Evolutionary conservation across 2,113 vertebrate species (phyloP).

Genomic region (Phylloscopus trochiloides): DNA sequence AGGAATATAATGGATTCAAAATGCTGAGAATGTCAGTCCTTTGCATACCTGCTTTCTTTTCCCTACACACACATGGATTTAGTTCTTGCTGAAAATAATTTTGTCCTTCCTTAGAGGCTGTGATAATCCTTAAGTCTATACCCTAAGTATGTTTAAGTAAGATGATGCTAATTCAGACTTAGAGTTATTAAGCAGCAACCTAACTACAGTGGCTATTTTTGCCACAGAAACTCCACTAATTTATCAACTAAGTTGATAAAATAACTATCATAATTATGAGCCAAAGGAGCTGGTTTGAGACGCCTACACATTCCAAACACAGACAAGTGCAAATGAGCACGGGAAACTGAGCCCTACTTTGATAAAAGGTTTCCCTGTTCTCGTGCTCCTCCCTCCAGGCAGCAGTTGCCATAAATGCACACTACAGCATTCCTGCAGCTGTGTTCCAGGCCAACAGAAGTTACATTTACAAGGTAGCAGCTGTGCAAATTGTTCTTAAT

Average conservation of each 20-base stretch:
- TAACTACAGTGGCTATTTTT: background rate
- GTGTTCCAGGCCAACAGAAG: background rate
- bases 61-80: background rate
- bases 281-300: background rate
- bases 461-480: background rate
- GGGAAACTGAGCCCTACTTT: accelerated
- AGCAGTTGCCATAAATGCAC: background rate
- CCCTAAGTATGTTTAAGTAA: background rate
- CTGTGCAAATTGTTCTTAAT: background rate
- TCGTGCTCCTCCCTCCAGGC: background rate
- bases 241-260: background rate
- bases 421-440: background rate
- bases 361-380: background rate
- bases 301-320: background rate
- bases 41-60: background rate
- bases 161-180: background rate
- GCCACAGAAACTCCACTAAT: background rate
- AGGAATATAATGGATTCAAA: background rate
- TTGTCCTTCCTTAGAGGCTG: background rate
- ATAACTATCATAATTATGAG: background rate
- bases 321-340: accelerated
- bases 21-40: background rate
- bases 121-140: background rate
- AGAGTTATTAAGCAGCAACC: background rate
- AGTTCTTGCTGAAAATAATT: background rate